A percentile compares a stretch with the other conserved stretches of the same genome.
Evolutionary conservation across 2,888 invertebrate genomes (phyloP).

Genomic region (Mesoligia furuncula): DNA sequence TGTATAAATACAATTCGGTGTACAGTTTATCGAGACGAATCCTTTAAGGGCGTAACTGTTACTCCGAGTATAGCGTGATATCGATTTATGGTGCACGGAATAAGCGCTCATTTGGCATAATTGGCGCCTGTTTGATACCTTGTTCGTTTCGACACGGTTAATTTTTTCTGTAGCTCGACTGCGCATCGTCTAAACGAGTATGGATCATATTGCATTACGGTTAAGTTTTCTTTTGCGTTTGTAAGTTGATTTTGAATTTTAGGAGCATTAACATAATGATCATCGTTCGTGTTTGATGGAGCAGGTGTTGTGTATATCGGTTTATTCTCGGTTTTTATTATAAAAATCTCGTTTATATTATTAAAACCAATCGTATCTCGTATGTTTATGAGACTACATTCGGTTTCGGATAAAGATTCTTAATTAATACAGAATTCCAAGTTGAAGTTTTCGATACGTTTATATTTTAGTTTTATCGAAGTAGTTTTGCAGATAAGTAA

Average conservation of each 20-base stretch:
- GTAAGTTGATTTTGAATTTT: conserved; percentile 74
- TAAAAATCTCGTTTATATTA: conserved; percentile 87
- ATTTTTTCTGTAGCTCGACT: conserved; percentile 76
- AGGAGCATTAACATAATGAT: conserved; percentile 88
- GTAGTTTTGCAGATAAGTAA: conserved; percentile 30
- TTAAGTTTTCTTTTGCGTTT: conserved; percentile 79
- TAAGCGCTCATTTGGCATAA: conserved; percentile 89
- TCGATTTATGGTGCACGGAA: conserved; percentile 87
- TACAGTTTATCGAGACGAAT: conserved; percentile 80
- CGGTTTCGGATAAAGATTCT: conserved; percentile 72
- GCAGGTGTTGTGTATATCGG: conserved; percentile 89
- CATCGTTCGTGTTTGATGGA: conserved; percentile 87
- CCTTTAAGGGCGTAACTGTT: conserved; percentile 88
- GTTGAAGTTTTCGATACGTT: conserved; percentile 61
- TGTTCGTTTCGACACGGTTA: conserved; percentile 83
- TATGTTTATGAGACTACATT: conserved; percentile 83
- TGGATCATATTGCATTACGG: conserved; percentile 72
- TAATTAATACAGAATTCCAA: conserved; percentile 78
- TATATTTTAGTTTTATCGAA: conserved; percentile 53
- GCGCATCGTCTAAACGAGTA: conserved; percentile 71
- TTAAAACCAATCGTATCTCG: conserved; percentile 80
- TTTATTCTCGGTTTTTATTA: conserved; percentile 89
- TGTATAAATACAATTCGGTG: conserved; percentile 80
- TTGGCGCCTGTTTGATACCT: conserved; percentile 85
- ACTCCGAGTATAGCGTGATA: conserved; percentile 82